phyloP scores from a whole-genome alignment of 2,888 invertebrate genomes.

The Alcis repandata region DNA sequence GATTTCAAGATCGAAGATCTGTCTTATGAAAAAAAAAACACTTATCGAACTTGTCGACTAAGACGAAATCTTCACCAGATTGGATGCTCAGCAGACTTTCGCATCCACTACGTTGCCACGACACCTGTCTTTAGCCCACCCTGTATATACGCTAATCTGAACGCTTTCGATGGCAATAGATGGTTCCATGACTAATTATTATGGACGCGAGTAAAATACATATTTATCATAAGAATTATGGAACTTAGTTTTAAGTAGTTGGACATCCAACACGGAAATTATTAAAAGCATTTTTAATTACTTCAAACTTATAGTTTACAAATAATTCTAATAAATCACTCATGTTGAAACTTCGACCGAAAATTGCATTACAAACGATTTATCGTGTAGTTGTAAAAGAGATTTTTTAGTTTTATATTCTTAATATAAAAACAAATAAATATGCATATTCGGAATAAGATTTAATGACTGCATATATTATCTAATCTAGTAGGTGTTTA shows the following conservation, averaged over 20 bases:
- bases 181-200: slow-evolving; percentile 3
- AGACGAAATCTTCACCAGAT: not conserved
- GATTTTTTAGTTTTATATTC: slow-evolving; percentile 30
- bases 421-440: slow-evolving; percentile 5
- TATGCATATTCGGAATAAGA: slow-evolving; percentile 29
- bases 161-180: slow-evolving; percentile 36
- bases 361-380: slow-evolving; percentile 11
- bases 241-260: slow-evolving; percentile 11
- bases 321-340: not conserved
- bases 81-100: not conserved
- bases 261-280: slow-evolving; percentile 3
- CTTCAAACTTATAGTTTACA: not conserved
- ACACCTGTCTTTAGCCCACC: not conserved
- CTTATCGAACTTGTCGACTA: not conserved
- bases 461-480: slow-evolving; percentile 14
- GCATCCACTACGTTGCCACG: not conserved
- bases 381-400: slow-evolving; percentile 23
- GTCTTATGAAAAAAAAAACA: not conserved
- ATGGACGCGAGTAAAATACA: slow-evolving; percentile 6
- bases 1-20: not conserved
- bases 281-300: slow-evolving; percentile 7
- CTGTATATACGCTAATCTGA: slow-evolving; percentile 19
- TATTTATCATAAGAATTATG: slow-evolving; percentile 16
- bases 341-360: slow-evolving; percentile 7
- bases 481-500: slow-evolving; percentile 1